Evolutionary conservation across 1,140 invertebrate genomes (phyloP).

Genomic region (Coenobita brevimanus): DNA sequence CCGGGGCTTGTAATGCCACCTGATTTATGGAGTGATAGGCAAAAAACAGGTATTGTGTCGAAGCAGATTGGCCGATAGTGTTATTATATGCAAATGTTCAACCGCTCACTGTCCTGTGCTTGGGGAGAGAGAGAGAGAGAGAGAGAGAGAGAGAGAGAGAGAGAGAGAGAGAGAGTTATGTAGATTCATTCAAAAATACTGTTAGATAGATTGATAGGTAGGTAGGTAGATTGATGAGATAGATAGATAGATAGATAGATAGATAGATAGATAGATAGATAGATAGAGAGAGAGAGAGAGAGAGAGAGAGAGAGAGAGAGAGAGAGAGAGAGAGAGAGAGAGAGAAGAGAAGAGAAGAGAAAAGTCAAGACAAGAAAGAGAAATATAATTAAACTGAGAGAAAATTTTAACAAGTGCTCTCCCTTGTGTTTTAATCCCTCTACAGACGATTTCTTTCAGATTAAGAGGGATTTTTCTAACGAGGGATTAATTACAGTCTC

Average conservation of each 20-base stretch:
- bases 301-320: background rate
- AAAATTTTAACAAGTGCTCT: background rate
- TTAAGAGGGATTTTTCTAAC: too few species aligned
- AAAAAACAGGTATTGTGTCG: slow-evolving; percentile 19
- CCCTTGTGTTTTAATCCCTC: too few species aligned
- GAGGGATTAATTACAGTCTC: too few species aligned
- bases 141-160: background rate
- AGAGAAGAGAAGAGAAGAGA: background rate
- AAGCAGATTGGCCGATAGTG: slow-evolving; percentile 24
- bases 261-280: background rate
- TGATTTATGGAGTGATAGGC: slow-evolving; percentile 47
- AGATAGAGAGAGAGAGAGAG: background rate
- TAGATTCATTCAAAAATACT: too few species aligned
- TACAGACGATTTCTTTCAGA: too few species aligned
- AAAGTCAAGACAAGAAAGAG: background rate
- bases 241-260: background rate
- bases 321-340: background rate
- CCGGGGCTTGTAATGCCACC: background rate
- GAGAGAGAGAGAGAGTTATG: slow-evolving; percentile 1
- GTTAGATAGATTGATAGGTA: too few species aligned
- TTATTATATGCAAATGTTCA: slow-evolving; percentile 51
- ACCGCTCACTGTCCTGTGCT: slow-evolving; percentile 4
- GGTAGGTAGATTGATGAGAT: background rate
- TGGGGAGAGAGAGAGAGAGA: background rate
- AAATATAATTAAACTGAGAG: background rate